phyloP scores from a whole-genome alignment of 2,113 vertebrate genomes.

The Periophthalmus modestus region DNA sequence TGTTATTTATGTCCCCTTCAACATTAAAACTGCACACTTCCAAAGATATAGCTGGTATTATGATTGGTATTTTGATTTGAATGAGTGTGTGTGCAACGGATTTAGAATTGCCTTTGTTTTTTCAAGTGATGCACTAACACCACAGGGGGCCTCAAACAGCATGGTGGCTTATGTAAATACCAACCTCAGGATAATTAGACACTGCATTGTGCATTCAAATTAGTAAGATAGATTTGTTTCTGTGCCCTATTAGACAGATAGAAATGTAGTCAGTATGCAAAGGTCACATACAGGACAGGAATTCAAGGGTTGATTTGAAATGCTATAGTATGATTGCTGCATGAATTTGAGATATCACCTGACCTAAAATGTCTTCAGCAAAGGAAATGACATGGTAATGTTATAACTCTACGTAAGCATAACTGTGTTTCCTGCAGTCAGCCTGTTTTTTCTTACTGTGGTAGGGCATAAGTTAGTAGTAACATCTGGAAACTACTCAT shows the following conservation, averaged over 20 bases:
- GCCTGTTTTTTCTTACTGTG: too few species aligned
- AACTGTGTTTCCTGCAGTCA: too few species aligned
- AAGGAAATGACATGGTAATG: too few species aligned
- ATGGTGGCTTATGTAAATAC: slow-evolving; percentile 7
- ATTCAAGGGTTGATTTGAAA: too few species aligned
- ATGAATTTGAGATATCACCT: background rate
- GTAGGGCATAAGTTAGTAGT: too few species aligned
- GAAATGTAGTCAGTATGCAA: background rate
- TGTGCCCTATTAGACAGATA: background rate
- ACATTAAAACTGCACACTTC: background rate
- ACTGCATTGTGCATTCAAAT: slow-evolving; percentile 2
- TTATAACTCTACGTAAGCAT: too few species aligned
- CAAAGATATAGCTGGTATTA: background rate
- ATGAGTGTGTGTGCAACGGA: background rate
- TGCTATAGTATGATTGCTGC: background rate
- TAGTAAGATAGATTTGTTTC: background rate
- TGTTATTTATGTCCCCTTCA: too few species aligned
- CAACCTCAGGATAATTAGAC: background rate
- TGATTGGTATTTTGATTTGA: background rate
- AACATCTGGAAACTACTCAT: too few species aligned
- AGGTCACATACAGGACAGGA: background rate
- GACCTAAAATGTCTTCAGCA: too few species aligned
- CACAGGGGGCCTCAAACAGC: background rate
- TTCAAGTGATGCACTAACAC: background rate
- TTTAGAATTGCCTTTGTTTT: background rate